Evolutionary conservation across 2,888 invertebrate genomes (phyloP).

Genomic region (Sycophila texana): DNA sequence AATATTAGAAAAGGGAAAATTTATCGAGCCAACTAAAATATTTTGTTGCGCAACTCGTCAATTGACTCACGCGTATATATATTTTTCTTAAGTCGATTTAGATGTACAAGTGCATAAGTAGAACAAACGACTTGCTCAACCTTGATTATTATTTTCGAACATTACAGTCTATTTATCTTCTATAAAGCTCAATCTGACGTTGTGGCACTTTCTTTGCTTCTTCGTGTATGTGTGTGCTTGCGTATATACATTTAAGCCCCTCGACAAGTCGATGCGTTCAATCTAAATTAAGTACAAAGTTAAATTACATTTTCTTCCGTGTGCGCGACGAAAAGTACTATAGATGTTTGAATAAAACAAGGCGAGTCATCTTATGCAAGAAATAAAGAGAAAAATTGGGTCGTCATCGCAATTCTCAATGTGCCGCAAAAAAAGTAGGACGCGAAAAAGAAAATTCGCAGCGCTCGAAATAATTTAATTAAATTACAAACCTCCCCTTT

Average conservation of each 20-base stretch:
- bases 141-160: conserved; percentile 35
- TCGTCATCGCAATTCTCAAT: conserved; percentile 42
- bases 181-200: conserved; percentile 16
- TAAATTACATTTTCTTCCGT: conserved; percentile 53
- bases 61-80: background rate
- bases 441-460: conserved; percentile 26
- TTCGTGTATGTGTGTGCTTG: background rate
- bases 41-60: background rate
- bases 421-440: conserved; percentile 29
- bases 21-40: too few relatives aligned
- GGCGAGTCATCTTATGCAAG: conserved; percentile 53
- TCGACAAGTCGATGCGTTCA: conserved; percentile 48
- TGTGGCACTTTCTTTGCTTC: conserved; percentile 21
- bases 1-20: too few relatives aligned
- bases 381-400: conserved; percentile 48
- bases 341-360: conserved; percentile 52
- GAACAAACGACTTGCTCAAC: background rate
- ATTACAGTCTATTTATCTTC: conserved; percentile 8
- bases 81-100: background rate
- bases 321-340: conserved; percentile 38
- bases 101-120: background rate
- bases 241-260: conserved; percentile 28
- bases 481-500: too few relatives aligned
- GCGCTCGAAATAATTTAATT: too few relatives aligned
- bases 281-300: conserved; percentile 57